Conservation (phyloP, 2,797 vertebrate genomes). For the Macrochelys suwanniensis region DNA sequence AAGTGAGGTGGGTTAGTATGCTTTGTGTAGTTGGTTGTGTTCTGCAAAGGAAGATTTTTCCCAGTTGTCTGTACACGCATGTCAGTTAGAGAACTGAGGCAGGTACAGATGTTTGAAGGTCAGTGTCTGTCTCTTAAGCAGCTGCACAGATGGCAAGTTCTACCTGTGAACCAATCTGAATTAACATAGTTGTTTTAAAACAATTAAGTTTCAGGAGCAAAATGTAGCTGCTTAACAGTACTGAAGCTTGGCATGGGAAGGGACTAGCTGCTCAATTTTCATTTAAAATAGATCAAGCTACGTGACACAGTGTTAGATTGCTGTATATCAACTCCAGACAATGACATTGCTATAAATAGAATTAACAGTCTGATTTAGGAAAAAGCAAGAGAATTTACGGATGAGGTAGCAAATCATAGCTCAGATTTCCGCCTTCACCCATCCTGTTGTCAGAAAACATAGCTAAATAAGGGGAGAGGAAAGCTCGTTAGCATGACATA, state of each 20-base stretch:
- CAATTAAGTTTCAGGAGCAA: constrained; percentile 70
- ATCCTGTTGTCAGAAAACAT: constrained; percentile 22
- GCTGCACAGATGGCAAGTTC: constrained; percentile 54
- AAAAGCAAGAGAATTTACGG: constrained; percentile 45
- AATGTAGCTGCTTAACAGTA: constrained; percentile 41
- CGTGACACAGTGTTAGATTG: constrained; percentile 24
- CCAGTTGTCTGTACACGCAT: neutral
- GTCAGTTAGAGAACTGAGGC: neutral
- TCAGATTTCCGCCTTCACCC: constrained; percentile 39
- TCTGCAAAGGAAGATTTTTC: fast-evolving
- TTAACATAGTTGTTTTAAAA: constrained; percentile 51
- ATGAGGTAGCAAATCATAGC: constrained; percentile 33
- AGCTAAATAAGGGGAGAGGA: constrained; percentile 30
- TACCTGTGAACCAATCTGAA: constrained; percentile 35
- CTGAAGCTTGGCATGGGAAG: constrained; percentile 40
- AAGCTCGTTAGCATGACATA: neutral
- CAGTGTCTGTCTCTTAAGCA: constrained; percentile 23
- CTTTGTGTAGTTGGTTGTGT: neutral
- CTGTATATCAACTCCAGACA: constrained; percentile 51
- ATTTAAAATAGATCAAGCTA: constrained; percentile 49
- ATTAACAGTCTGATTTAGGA: constrained; percentile 34
- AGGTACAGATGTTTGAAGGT: constrained; percentile 32
- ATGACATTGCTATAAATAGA: constrained; percentile 46
- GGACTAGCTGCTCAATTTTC: constrained; percentile 49
- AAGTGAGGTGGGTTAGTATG: neutral